Evolutionary conservation across 2,113 vertebrate genomes (phyloP).

Genomic region (Catagonus wagneri): DNA sequence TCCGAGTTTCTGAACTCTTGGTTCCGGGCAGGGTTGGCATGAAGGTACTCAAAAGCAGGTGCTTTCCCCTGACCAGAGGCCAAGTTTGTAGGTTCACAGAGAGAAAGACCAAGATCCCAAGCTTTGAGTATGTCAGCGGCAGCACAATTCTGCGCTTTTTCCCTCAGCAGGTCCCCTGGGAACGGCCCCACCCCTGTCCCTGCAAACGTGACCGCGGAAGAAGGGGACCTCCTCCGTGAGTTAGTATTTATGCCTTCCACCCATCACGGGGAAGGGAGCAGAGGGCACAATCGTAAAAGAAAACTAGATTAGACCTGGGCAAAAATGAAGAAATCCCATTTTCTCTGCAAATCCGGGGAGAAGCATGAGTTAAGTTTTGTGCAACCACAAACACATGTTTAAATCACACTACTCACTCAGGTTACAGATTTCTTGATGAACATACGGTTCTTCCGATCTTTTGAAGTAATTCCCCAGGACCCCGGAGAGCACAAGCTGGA

Average conservation of each 20-base stretch:
- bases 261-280: background rate
- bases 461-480: conserved; percentile 37
- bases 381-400: conserved; percentile 22
- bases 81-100: background rate
- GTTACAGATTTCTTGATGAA: conserved; percentile 2
- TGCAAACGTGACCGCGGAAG: background rate
- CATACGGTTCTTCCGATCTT: conserved; percentile 53
- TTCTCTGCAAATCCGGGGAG: background rate
- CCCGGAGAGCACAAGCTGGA: background rate
- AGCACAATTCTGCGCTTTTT: background rate
- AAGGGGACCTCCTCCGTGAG: background rate
- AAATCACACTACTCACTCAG: conserved; percentile 52
- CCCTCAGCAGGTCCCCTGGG: background rate
- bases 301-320: background rate
- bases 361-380: conserved; percentile 39
- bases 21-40: background rate
- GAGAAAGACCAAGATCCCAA: background rate
- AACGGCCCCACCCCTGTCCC: fast-evolving
- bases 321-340: conserved; percentile 27
- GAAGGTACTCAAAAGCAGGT: background rate
- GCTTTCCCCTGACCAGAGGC: background rate
- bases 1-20: background rate
- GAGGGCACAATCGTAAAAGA: background rate
- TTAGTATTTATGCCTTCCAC: background rate
- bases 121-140: background rate